A percentile compares a stretch with the other conserved stretches of the same genome.
These are phyloP conservation scores for Danio rerio DNA, from an alignment of 2,113 vertebrate species.

Conservation along the genomic window DNA sequence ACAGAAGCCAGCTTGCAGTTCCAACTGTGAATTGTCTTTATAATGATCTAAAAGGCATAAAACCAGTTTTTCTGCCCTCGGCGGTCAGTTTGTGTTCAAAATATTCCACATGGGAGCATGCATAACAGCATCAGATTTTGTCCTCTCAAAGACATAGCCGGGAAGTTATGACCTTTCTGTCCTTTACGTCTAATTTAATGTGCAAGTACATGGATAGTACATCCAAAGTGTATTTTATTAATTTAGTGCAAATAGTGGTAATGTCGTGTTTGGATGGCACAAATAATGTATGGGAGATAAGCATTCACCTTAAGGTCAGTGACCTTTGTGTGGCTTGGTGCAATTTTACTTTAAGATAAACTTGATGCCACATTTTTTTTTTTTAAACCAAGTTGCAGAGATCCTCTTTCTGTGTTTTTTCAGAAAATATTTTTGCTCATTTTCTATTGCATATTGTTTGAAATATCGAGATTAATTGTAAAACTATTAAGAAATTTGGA, in stretches of 20 bases:
- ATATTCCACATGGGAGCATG: conserved; percentile 49
- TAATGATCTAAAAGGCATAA: conserved; percentile 23
- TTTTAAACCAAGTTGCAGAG: background rate
- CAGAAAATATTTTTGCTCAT: no score
- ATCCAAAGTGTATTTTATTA: no score
- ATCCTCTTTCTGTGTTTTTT: background rate
- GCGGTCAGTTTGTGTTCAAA: conserved; percentile 55
- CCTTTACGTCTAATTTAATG: conserved; percentile 20
- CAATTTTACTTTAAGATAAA: background rate
- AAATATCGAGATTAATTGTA: no score
- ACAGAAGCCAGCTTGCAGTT: conserved; percentile 50
- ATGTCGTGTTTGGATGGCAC: background rate
- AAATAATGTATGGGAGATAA: background rate
- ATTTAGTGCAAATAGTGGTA: background rate
- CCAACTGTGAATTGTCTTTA: conserved; percentile 45
- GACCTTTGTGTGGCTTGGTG: background rate
- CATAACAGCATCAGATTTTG: conserved; percentile 40
- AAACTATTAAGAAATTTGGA: no score
- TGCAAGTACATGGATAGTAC: background rate
- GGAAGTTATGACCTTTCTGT: conserved; percentile 42
- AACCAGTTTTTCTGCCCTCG: conserved; percentile 47
- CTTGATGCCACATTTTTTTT: background rate
- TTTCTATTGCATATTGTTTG: no score
- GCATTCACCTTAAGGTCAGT: conserved; percentile 11
- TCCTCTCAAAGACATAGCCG: conserved; percentile 33